phyloP scores from a whole-genome alignment of 2,888 invertebrate genomes.

The Cancer borealis region DNA sequence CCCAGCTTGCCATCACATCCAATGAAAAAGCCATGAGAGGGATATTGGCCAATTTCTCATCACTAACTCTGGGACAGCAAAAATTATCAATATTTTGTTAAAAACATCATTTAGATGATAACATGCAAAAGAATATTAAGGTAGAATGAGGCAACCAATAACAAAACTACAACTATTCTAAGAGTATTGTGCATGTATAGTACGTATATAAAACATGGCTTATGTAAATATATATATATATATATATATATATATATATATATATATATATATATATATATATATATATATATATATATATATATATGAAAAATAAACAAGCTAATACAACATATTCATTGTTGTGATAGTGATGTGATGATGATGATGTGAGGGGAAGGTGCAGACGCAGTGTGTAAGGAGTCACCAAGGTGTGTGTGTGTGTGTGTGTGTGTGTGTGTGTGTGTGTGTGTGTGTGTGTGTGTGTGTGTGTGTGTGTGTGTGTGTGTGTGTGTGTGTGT shows the following conservation, averaged over 20 bases:
- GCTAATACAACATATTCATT: background rate
- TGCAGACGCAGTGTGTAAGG: background rate
- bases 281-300: too few species aligned
- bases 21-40: constrained; percentile 17
- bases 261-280: too few species aligned
- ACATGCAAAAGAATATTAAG: background rate
- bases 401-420: too few species aligned
- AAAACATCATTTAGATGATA: background rate
- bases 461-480: too few species aligned
- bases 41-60: background rate
- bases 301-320: background rate
- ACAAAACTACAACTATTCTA: background rate
- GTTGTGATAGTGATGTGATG: background rate
- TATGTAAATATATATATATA: too few species aligned
- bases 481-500: too few species aligned
- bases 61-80: background rate
- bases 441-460: too few species aligned
- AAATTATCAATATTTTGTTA: background rate
- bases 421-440: too few species aligned
- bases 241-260: too few species aligned
- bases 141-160: background rate
- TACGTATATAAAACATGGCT: background rate
- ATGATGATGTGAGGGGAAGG: background rate
- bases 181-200: background rate
- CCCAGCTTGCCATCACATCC: constrained; percentile 6